Conservation (phyloP, 2,113 vertebrate species). For the Ciconia boyciana region DNA sequence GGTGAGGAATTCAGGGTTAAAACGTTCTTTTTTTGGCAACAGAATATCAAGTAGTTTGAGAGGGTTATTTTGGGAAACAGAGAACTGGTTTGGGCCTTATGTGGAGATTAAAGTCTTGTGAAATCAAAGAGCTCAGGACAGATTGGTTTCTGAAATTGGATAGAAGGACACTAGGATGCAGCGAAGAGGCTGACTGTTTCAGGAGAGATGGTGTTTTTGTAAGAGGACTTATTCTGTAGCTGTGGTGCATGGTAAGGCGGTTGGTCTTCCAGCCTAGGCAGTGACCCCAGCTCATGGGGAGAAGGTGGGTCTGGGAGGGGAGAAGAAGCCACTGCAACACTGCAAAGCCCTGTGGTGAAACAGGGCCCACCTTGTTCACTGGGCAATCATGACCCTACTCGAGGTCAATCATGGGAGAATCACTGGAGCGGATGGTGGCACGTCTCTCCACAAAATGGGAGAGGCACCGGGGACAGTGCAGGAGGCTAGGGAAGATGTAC, state of each 20-base stretch:
- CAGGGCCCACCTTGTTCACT: not conserved
- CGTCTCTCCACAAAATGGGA: constrained; percentile 13
- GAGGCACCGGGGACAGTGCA: not conserved
- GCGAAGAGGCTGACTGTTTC: not conserved
- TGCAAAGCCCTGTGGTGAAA: constrained; percentile 9
- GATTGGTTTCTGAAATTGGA: not conserved
- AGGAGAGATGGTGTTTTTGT: not conserved
- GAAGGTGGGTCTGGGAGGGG: not conserved
- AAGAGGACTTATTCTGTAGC: not conserved
- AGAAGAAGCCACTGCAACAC: not conserved
- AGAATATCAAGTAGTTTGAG: not conserved
- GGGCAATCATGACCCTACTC: not conserved
- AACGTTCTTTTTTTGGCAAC: not conserved
- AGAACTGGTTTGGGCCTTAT: not conserved
- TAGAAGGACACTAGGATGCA: not conserved
- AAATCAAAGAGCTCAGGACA: constrained; percentile 1
- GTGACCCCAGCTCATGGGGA: not conserved
- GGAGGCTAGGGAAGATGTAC: not conserved
- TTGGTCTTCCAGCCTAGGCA: constrained; percentile 17
- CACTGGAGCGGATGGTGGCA: constrained; percentile 16
- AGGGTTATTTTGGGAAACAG: not conserved
- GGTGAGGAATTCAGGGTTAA: not conserved
- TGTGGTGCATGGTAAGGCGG: constrained; percentile 33
- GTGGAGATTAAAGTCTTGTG: not conserved
- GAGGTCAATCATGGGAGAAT: constrained; percentile 33